Base-by-base conservation (phyloP, 2,888 invertebrate species). In the Galeruca laticollis region DNA sequence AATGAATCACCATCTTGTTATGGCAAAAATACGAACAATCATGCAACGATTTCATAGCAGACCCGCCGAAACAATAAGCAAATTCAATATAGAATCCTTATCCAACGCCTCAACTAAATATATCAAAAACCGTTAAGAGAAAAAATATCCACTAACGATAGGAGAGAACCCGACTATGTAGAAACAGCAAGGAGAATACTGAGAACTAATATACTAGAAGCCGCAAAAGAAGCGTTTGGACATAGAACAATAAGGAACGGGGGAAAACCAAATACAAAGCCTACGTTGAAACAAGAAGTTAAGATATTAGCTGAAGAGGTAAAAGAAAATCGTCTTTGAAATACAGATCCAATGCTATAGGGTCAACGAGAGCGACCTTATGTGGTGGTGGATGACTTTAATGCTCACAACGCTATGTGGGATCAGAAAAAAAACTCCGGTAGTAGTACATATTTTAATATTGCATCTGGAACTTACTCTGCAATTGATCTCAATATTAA, bases 51-150 rank as follows among this genome's bases (percentile, higher is more conserved):
- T n/a, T n/a, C n/a, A n/a, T n/a, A n/a, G 57, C 20, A 37, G 13
- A 64, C 47, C 59, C 21, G 26, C 31, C n/a, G 43, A 59, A 33
- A n/a, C 31, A 37, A 43, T 20, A 57, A 54, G 65, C 47, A 65
- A 59, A 65, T 31, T 64, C n/a, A 66, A 66, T 66, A 63, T 66
- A 60, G 66, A 63, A 52, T 69, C 60, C 61, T 40, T 69, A 59
- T 57, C 64, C 21, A 56, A 64, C 35, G 31, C 57, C 56, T 57
- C 64, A 43, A n/a, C n/a, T n/a, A n/a, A n/a, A n/a, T n/a, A n/a
- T n/a, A n/a, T n/a, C n/a, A n/a, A n/a, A n/a, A n/a, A n/a, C n/a
- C n/a, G n/a, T n/a, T n/a, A n/a, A n/a, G n/a, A n/a, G n/a, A n/a
- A 47, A 63, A 67, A 59, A 43, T 67, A 68, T 20, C 52, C 37